Base-by-base conservation (phyloP, 2,797 vertebrate genomes). In the Labeo calbasu region DNA sequence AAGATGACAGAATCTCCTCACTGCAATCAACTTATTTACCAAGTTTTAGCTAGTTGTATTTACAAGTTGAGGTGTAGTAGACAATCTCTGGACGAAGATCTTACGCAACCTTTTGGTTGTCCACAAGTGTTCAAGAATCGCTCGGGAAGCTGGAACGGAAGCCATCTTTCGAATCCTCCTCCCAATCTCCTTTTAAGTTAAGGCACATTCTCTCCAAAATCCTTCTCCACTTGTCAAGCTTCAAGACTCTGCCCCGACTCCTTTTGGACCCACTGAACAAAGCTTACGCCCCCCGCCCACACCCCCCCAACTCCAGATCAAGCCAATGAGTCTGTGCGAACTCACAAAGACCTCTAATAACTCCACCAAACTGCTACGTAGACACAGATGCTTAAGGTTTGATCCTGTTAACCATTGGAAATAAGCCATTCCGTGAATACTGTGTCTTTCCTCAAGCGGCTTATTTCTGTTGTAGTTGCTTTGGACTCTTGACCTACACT, bases 161-260 rank as follows among this genome's bases (percentile, higher is more conserved):
- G 23, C 57, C 63, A 55, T 63, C 36, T 68, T 77, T 86, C 78
- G 13, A 85, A 81, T 68, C 86, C 82, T 82, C 86, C 86, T 88
- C 84, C 84, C 72, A n/a, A 86, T 88, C 80, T 82, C 83, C 53
- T 88, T 83, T 89, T 79, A 88, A 83, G 59, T 86, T 93, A 94
- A 94, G 93, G 92, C 93, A 92, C 92, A 86, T 89, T 88, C 88
- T 88, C 83, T 89, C 87, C 88, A 87, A 69, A 86, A 84, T 84
- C 84, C 77, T 84, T 80, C 87, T 92, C 88, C 85, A 85, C 86
- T 86, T 90, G 84, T 88, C 89, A 88, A 87, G 90, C 89, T 80
- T 83, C 79, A 83, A 90, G 88, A 89, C 89, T 91, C 89, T 89
- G 91, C 88, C 91, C 61, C 88, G 89, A 81, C 88, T 83, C 84